Evolutionary conservation across 2,797 vertebrate genomes (phyloP).

Genomic region (Malurus splendens): DNA sequence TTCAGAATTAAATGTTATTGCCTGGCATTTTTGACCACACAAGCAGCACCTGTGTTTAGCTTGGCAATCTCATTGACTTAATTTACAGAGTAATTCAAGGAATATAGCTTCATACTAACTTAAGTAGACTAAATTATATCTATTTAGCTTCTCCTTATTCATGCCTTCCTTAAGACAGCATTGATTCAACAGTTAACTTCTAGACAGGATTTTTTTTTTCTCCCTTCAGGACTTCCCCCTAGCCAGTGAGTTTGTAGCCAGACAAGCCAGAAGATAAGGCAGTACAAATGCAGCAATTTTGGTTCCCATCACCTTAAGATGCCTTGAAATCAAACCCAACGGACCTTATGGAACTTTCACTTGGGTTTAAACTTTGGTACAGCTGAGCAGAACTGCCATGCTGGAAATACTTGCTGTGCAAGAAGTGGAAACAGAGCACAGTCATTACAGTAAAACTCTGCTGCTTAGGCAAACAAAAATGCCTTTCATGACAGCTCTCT

Average conservation of each 20-base stretch:
- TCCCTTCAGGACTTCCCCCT: neutral
- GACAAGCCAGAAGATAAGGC: neutral
- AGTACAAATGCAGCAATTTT: neutral
- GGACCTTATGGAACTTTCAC: neutral
- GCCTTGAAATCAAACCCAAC: neutral
- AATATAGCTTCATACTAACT: neutral
- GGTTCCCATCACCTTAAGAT: neutral
- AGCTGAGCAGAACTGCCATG: neutral
- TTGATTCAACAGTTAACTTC: neutral
- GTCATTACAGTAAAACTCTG: neutral
- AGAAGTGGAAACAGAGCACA: neutral
- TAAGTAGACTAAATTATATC: neutral
- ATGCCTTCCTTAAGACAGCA: neutral
- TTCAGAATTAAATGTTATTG: neutral
- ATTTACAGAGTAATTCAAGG: neutral
- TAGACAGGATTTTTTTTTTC: neutral
- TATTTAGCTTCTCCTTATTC: neutral
- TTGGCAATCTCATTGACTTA: neutral
- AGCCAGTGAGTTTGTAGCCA: neutral
- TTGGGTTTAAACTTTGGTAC: neutral
- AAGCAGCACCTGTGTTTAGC: neutral
- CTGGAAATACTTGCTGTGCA: neutral
- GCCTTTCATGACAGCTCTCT: conserved; percentile 1
- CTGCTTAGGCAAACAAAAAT: neutral
- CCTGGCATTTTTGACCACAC: neutral